These are phyloP conservation scores for Calidris pygmaea DNA, from an alignment of 2,113 vertebrate genomes.

Conservation along the genomic window DNA sequence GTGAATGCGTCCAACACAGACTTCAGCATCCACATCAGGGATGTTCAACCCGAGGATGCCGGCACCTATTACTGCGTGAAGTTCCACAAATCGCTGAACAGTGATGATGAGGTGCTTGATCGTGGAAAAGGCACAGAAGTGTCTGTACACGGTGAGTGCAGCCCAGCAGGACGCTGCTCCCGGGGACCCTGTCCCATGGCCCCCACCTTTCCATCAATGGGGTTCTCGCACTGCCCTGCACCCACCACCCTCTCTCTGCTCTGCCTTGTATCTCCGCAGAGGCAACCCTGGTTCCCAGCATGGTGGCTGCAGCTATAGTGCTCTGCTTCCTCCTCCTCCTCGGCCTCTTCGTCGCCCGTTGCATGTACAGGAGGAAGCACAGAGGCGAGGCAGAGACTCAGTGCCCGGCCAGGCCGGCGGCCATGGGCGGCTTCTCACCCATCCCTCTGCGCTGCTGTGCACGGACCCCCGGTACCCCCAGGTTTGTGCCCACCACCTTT, in stretches of 20 bases:
- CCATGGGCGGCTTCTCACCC: accelerated
- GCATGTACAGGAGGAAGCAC: neutral
- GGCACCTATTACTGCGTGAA: constrained; percentile 47
- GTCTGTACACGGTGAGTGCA: neutral
- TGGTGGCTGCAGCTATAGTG: neutral
- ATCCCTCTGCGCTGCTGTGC: neutral
- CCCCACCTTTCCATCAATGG: accelerated
- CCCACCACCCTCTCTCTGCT: neutral
- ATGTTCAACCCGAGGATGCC: accelerated
- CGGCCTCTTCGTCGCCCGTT: neutral
- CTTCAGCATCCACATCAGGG: neutral
- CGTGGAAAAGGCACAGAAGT: neutral
- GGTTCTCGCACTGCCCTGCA: accelerated
- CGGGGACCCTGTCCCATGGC: accelerated
- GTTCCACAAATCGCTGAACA: accelerated
- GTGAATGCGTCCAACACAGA: accelerated
- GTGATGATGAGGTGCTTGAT: accelerated
- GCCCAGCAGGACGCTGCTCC: accelerated
- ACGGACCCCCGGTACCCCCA: neutral
- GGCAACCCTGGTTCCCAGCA: neutral
- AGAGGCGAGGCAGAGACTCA: neutral
- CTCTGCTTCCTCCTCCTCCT: constrained; percentile 15
- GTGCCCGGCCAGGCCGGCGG: accelerated
- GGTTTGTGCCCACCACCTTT: constrained; percentile 4
- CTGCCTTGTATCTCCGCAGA: neutral